phyloP scores from a whole-genome alignment of 1,140 invertebrate species.

The Pinna nobilis region DNA sequence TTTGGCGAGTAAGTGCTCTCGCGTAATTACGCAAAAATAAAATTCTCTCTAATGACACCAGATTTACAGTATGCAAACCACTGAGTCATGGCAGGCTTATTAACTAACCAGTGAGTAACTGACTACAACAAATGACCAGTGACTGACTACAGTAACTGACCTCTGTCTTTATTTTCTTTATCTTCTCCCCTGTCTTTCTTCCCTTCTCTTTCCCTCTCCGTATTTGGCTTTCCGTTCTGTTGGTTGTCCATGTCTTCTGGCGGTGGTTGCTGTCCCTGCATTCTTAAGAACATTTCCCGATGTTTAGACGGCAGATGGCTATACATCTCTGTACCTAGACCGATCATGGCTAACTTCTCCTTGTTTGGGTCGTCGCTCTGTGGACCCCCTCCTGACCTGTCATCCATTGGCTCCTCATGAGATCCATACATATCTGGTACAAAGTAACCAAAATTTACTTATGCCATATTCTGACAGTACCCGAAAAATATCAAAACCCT shows the following conservation, averaged over 20 bases:
- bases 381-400: neutral
- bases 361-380: conserved; percentile 13
- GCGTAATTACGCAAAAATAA: too few relatives aligned
- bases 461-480: too few relatives aligned
- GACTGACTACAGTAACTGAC: too few relatives aligned
- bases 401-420: too few relatives aligned
- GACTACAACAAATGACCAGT: too few relatives aligned
- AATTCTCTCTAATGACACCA: too few relatives aligned
- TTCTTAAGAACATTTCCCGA: conserved; percentile 81
- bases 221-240: conserved; percentile 35
- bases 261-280: conserved; percentile 78
- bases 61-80: too few relatives aligned
- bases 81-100: too few relatives aligned
- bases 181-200: neutral
- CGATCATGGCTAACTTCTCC: conserved; percentile 33
- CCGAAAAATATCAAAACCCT: too few relatives aligned
- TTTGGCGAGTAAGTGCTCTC: too few relatives aligned
- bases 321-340: conserved; percentile 67
- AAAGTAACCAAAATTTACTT: neutral
- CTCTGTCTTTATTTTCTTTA: neutral
- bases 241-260: conserved; percentile 37
- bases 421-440: conserved; percentile 2
- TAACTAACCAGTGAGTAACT: too few relatives aligned
- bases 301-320: conserved; percentile 81
- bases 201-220: conserved; percentile 26